A percentile compares a stretch with the other conserved stretches of the same genome.
Conservation (phyloP, 1,140 invertebrate genomes). For the Cyrtorhinus lividipennis region DNA sequence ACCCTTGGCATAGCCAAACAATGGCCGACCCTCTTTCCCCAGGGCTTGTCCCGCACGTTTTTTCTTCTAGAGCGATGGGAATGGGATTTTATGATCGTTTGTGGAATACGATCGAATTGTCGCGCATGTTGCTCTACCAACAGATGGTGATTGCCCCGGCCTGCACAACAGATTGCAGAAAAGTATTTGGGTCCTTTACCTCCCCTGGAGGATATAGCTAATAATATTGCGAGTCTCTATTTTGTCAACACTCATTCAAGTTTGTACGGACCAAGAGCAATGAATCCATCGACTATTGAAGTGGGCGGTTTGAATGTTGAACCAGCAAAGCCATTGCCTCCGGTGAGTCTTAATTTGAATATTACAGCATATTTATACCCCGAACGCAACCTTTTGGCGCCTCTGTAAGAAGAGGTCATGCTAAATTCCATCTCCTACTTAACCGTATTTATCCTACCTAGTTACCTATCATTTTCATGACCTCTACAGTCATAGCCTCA, state of each 20-base stretch:
- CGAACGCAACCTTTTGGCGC: too few relatives aligned
- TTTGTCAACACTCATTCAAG: slow-evolving; percentile 49
- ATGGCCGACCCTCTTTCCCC: not conserved
- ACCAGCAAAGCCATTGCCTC: slow-evolving; percentile 36
- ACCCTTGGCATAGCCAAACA: not conserved
- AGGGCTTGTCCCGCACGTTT: not conserved
- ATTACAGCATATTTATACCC: not conserved
- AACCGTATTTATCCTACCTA: too few relatives aligned
- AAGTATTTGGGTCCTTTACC: slow-evolving; percentile 27
- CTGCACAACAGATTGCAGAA: slow-evolving; percentile 17
- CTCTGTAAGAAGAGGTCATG: too few relatives aligned
- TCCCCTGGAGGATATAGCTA: slow-evolving; percentile 35
- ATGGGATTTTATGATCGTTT: not conserved
- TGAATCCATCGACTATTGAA: slow-evolving; percentile 46
- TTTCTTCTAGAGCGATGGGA: not conserved
- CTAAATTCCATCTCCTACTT: too few relatives aligned
- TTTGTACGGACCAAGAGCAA: slow-evolving; percentile 39
- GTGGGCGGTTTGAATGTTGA: slow-evolving; percentile 48
- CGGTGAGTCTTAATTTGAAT: slow-evolving; percentile 30
- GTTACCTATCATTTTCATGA: too few relatives aligned
- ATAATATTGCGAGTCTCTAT: slow-evolving; percentile 42
- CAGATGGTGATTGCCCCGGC: not conserved
- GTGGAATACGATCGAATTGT: not conserved
- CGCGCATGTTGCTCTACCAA: not conserved
- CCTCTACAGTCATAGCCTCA: too few relatives aligned